Evolutionary conservation across 2,888 invertebrate species (phyloP), one percentile per base, ranked within the genome.

Genomic region (Sericinus montela): DNA sequence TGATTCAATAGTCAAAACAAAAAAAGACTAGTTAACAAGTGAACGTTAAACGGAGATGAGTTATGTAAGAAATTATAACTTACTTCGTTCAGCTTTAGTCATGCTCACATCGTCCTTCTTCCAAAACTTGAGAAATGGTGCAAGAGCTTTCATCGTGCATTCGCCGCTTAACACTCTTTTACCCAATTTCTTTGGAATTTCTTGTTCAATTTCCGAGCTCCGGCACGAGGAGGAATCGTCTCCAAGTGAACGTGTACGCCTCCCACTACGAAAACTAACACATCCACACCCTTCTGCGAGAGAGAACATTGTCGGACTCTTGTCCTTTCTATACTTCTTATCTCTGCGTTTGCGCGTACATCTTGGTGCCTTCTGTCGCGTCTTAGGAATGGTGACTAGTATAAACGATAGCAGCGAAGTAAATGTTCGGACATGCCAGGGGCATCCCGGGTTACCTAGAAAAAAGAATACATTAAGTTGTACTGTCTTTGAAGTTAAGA

Each of bases 81-180:
- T 78, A 94, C 94, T 93, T 88, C 93, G 90, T 80, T 94, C 94
- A 49, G 93, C 92, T 75, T 93, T 93, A 15, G 93, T 93, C 93
- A 94, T 94, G 80, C 93, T 93, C 75, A 93, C 91, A 58, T 93
- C 92, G 59, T 92, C 91, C 57, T 92, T 91, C 53, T 92, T 90
- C 90, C 93, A 93, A 65, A 93, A 92, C 62, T 90, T 91, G 58
- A 93, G 89, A 66, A 94, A 91, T 0, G 92, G 92, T 62, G 92
- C 90, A 62, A 92, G 69, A 29, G 90, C 85, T 53, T 89, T 88
- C 63, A 91, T 82, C 11, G 89, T 87, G 57, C 84, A 86, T 60
- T 89, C 87, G 51, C 82, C 77, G 59, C 80, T 79, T 29, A 84
- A 68, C 35, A 85, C 64, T 53, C 77, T 69, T 50, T 73, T 78